phyloP scores from a whole-genome alignment of 2,113 vertebrate species.

The Pseudolaguvia tuberculata region DNA sequence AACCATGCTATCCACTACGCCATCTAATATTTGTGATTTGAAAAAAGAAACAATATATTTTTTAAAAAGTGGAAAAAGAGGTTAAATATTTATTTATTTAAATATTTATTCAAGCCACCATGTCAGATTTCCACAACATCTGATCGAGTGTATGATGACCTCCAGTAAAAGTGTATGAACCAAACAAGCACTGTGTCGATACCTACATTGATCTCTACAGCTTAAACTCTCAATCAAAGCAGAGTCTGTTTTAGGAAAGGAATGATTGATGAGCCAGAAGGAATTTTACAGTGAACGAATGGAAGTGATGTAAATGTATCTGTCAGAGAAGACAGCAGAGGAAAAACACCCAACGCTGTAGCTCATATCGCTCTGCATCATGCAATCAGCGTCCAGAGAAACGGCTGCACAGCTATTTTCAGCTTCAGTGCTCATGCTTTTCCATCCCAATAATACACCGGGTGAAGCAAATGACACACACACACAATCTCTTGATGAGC shows the following conservation, averaged over 20 bases:
- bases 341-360: conserved; percentile 23
- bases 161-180: not conserved
- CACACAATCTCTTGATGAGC: not conserved
- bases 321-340: conserved; percentile 32
- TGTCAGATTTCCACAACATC: too few relatives aligned
- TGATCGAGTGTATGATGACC: not conserved
- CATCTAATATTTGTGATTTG: too few relatives aligned
- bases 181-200: not conserved
- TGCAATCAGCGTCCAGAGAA: conserved; percentile 35
- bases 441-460: conserved; percentile 9
- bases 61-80: too few relatives aligned
- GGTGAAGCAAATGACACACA: conserved; percentile 2
- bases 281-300: conserved; percentile 43
- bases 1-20: too few relatives aligned
- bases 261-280: conserved; percentile 40
- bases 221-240: not conserved
- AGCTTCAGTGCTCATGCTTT: conserved; percentile 41
- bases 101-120: not conserved
- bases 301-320: conserved; percentile 31
- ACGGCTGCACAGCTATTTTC: conserved; percentile 31
- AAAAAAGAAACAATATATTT: too few relatives aligned
- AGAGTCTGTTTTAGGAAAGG: not conserved
- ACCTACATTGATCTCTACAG: not conserved
- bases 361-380: conserved; percentile 27
- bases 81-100: too few relatives aligned